phyloP scores from a whole-genome alignment of 2,113 vertebrate species.

The Pseudopipra pipra region DNA sequence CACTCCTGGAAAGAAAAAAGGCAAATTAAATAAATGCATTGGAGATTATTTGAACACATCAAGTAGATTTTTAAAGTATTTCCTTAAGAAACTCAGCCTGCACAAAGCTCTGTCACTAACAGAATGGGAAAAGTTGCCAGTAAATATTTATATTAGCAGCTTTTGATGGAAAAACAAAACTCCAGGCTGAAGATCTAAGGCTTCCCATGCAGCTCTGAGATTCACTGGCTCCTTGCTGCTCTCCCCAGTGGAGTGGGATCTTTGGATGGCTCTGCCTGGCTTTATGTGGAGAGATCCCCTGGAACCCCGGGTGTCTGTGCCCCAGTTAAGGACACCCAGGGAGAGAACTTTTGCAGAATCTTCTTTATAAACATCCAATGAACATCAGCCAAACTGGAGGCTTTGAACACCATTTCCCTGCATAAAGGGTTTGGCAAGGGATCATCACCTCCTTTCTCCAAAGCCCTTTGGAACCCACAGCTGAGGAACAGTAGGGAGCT shows the following conservation, averaged over 20 bases:
- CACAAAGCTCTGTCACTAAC: not conserved
- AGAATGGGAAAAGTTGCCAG: constrained; percentile 20
- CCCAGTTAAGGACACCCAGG: accelerated
- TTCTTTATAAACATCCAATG: not conserved
- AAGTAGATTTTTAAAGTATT: constrained; percentile 42
- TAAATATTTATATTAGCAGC: constrained; percentile 46
- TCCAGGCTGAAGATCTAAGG: not conserved
- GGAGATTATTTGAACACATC: constrained; percentile 32
- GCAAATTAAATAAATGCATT: constrained; percentile 24
- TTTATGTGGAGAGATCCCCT: not conserved
- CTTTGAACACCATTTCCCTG: not conserved
- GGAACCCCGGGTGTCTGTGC: too few species aligned
- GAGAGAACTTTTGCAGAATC: not conserved
- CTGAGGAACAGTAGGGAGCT: not conserved
- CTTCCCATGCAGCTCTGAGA: not conserved
- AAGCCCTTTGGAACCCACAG: not conserved
- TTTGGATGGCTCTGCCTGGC: not conserved
- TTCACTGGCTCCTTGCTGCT: not conserved
- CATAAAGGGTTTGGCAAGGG: too few species aligned
- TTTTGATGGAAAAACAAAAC: constrained; percentile 36
- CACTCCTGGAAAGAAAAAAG: not conserved
- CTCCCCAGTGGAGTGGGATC: not conserved
- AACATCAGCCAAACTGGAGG: not conserved
- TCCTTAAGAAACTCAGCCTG: constrained; percentile 19
- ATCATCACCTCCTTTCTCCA: not conserved